phyloP scores from a whole-genome alignment of 37 sponge, comb jelly and placozoan species.

The Mnemiopsis leidyi region DNA sequence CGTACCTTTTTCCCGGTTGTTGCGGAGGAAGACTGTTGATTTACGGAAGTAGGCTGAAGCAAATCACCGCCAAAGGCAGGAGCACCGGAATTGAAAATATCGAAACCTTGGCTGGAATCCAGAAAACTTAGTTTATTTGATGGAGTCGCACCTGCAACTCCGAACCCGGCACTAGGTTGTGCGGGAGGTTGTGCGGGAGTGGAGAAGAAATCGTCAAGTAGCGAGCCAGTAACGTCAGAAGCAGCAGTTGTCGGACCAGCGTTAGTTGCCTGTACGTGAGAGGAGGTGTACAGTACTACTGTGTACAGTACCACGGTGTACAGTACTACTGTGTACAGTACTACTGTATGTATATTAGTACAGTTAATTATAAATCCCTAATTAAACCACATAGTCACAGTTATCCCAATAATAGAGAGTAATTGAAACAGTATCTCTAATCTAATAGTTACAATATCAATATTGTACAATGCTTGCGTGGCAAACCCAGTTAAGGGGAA shows the following conservation, averaged over 20 bases:
- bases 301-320: no score
- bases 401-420: no score
- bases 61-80: not conserved
- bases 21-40: not conserved
- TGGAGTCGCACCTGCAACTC: not conserved
- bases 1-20: no score
- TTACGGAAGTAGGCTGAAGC: not conserved
- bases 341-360: no score
- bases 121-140: not conserved
- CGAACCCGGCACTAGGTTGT: not conserved
- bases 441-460: no score
- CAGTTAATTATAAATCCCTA: no score
- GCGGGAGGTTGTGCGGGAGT: not conserved
- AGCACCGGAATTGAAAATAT: not conserved
- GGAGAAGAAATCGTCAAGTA: slow-evolving; percentile 29
- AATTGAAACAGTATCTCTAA: no score
- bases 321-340: no score
- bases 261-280: not conserved
- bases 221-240: not conserved
- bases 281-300: no score
- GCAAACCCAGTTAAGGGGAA: no score
- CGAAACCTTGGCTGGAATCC: not conserved
- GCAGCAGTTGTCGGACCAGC: not conserved
- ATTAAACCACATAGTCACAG: no score
- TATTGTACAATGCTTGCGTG: no score